phyloP scores from a whole-genome alignment of 2,113 vertebrate genomes.

The Lichenostomus cassidix region DNA sequence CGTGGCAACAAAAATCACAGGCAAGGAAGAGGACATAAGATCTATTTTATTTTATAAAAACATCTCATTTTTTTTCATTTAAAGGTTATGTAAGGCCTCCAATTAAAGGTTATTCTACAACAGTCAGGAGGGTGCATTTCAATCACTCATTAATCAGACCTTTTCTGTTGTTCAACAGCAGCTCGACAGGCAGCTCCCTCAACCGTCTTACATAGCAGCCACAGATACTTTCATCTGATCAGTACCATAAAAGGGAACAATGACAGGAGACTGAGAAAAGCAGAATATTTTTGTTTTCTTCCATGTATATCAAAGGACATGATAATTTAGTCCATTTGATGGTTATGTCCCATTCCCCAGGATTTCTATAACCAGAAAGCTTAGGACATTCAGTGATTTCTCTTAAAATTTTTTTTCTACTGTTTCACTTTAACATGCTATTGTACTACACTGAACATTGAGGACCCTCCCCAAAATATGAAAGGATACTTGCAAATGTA shows the following conservation, averaged over 20 bases:
- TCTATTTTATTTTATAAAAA: neutral
- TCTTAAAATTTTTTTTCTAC: neutral
- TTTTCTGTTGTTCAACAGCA: neutral
- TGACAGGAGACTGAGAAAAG: neutral
- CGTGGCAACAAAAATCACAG: neutral
- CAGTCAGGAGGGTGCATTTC: neutral
- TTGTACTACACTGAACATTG: neutral
- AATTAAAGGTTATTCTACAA: neutral
- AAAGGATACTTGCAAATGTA: neutral
- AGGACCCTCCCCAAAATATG: neutral
- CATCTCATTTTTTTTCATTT: neutral
- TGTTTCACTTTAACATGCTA: neutral
- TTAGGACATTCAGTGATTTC: neutral
- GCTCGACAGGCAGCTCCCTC: neutral
- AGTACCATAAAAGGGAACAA: neutral
- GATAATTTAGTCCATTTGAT: neutral
- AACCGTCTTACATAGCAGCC: neutral
- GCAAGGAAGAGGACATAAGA: neutral
- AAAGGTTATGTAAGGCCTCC: neutral
- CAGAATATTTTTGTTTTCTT: neutral
- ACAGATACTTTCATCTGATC: neutral
- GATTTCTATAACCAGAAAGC: neutral
- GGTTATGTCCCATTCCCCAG: rapidly evolving
- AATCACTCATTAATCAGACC: neutral
- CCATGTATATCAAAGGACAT: neutral